These are phyloP conservation scores for Eurois occulta DNA, from an alignment of 2,888 invertebrate species.

Conservation along the genomic window DNA sequence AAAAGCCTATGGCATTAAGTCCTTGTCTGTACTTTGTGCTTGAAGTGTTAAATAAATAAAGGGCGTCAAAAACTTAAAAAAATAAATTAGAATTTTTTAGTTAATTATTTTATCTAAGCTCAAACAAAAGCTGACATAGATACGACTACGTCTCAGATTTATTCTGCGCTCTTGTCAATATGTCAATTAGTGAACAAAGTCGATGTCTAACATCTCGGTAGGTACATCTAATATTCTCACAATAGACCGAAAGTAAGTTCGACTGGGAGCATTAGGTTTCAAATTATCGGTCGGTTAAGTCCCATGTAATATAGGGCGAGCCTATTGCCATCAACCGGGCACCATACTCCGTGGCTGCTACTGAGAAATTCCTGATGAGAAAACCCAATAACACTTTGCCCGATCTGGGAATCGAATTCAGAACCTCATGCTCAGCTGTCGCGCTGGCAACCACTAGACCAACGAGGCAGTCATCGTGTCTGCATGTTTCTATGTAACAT, in stretches of 20 bases:
- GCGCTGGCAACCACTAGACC: neutral
- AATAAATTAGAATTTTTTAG: too few species aligned
- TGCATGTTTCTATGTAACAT: neutral
- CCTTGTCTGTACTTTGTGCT: too few species aligned
- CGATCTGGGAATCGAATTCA: neutral
- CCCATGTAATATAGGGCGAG: neutral
- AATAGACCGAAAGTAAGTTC: conserved; percentile 21
- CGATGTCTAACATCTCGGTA: conserved; percentile 21
- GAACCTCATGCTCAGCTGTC: neutral
- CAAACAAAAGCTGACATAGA: conserved; percentile 37
- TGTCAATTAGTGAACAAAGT: conserved; percentile 52
- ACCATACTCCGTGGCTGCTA: neutral
- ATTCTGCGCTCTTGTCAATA: conserved; percentile 19
- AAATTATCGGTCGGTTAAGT: neutral
- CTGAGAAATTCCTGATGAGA: neutral
- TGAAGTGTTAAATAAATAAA: too few species aligned
- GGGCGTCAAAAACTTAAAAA: too few species aligned
- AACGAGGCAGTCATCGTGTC: neutral
- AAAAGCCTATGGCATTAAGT: too few species aligned
- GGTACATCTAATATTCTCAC: conserved; percentile 29
- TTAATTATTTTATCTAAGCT: conserved; percentile 5
- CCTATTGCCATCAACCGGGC: neutral
- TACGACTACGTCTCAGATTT: conserved; percentile 38
- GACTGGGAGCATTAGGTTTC: conserved; percentile 15
- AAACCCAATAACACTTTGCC: neutral